Evolutionary conservation across 2,113 vertebrate species (phyloP), one percentile per base, ranked within the genome.

Genomic region (Amphiprion percula): DNA sequence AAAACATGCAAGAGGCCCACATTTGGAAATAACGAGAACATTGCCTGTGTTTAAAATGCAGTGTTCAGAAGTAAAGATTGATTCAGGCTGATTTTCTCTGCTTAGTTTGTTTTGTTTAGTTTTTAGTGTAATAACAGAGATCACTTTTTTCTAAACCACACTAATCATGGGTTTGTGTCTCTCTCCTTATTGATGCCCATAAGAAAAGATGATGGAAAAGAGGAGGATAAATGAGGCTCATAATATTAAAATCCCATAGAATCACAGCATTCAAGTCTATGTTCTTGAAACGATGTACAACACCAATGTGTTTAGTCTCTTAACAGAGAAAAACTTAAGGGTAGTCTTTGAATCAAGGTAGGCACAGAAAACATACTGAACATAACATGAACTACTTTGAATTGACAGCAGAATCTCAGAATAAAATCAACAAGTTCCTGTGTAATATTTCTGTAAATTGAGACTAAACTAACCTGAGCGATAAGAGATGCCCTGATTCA

Each of bases 1-100:
- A 79, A 94, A 93, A 93, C 82, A 92, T 93, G 90, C 82, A 89
- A 69, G 21, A 86, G 81, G 39, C 84, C 89, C 83, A 91, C 91
- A 88, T 93, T 93, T 90, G 75, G 74, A 91, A 89, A 92, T 91
- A 93, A 92, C 79, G 39, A 91, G 89, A 91, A 82, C 83, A 86
- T 77, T 81, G 88, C 64, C 85, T 74, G 60, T 79, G 53, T 91
- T 91, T 90, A 87, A 92, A 91, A 93, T 88, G 90, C 82, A 84
- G 60, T 66, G 62, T 54, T 77, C 49, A 55, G 68, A 85, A 83
- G 85, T 68, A 88, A 89, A 90, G 83, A 88, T 91, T 88, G 80
- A 89, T 90, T 90, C 81, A 81, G 58, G 68, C 26, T 23, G 47
- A 84, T 77, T 79, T 90, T 72, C 46, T 28, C 19, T 33, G 15